phyloP scores from a whole-genome alignment of 2,113 vertebrate species.

The Anser cygnoides region DNA sequence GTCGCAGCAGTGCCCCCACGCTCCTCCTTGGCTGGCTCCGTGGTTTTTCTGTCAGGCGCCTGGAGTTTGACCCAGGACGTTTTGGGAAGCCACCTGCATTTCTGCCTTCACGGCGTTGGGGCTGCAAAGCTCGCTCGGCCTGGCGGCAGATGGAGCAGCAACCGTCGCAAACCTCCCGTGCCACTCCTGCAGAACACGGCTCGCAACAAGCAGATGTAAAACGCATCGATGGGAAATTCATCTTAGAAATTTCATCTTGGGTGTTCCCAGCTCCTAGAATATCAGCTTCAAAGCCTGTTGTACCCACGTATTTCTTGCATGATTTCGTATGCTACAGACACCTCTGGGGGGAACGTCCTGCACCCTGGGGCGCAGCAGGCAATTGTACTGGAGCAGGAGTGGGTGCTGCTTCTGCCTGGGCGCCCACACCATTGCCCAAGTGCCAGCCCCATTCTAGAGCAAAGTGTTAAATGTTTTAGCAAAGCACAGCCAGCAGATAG shows the following conservation, averaged over 20 bases:
- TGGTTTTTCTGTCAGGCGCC: not conserved
- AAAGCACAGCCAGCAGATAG: slow-evolving; percentile 23
- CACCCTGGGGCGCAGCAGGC: not conserved
- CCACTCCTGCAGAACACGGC: not conserved
- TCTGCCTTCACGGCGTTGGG: fast-evolving
- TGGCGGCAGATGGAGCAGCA: not conserved
- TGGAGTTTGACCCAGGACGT: fast-evolving
- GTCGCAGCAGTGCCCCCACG: not conserved
- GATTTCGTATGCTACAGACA: fast-evolving
- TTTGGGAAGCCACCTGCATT: fast-evolving
- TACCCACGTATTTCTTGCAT: fast-evolving
- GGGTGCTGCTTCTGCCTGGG: fast-evolving
- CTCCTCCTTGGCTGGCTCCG: not conserved
- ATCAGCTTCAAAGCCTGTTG: fast-evolving
- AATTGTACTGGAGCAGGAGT: fast-evolving
- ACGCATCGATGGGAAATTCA: fast-evolving
- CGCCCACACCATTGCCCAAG: fast-evolving
- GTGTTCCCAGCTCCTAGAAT: fast-evolving
- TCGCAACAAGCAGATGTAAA: not conserved
- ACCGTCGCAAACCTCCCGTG: fast-evolving
- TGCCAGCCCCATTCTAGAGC: not conserved
- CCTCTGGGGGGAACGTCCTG: not conserved
- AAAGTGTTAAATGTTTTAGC: fast-evolving
- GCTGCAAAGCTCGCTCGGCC: not conserved
- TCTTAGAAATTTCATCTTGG: fast-evolving